A percentile compares a stretch with the other conserved stretches of the same genome.
Conservation (phyloP, 2,797 vertebrate genomes). For the Ibycter americanus region DNA sequence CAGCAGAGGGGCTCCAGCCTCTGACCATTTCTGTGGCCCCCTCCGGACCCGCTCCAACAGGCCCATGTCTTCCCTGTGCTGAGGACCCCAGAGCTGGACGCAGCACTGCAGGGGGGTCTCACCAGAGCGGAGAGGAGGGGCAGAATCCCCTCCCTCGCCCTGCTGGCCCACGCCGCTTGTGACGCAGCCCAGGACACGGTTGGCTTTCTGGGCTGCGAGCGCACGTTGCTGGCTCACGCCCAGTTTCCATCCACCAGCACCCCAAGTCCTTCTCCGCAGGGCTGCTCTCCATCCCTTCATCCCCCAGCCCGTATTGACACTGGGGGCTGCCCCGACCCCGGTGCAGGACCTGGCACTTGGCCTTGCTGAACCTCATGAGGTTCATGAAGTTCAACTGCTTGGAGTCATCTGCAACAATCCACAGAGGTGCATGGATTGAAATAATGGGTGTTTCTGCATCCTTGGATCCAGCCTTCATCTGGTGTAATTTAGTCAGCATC, state of each 20-base stretch:
- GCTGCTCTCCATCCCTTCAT: not conserved
- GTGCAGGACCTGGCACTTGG: not conserved
- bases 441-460: not conserved
- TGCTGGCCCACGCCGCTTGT: not conserved
- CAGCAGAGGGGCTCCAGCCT: too few species aligned
- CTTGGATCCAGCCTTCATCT: not conserved
- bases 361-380: not conserved
- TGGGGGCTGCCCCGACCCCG: not conserved
- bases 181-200: not conserved
- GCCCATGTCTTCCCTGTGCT: too few species aligned
- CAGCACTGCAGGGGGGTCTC: not conserved
- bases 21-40: too few species aligned
- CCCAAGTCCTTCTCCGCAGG: fast-evolving
- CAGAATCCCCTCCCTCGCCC: not conserved
- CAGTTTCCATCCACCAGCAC: not conserved
- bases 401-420: not conserved
- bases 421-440: not conserved
- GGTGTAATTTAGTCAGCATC: not conserved
- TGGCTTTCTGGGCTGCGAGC: not conserved
- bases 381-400: not conserved
- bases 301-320: not conserved
- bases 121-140: fast-evolving
- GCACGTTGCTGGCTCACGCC: fast-evolving
- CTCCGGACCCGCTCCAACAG: too few species aligned
- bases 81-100: not conserved